phyloP scores from a whole-genome alignment of 1,140 invertebrate genomes.

The Brachionus koreanus region DNA sequence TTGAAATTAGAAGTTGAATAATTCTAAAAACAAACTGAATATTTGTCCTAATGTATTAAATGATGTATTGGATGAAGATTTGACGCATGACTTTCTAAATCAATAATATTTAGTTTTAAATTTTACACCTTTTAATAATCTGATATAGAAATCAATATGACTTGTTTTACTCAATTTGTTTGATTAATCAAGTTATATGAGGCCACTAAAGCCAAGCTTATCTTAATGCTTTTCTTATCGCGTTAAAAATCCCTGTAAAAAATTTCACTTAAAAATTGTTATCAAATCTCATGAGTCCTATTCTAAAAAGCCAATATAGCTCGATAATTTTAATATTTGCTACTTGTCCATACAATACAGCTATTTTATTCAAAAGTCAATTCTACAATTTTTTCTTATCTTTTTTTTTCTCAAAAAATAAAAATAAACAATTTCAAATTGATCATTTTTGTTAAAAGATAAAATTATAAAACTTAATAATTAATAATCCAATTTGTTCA shows the following conservation, averaged over 20 bases:
- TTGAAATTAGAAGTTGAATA: constrained; percentile 16
- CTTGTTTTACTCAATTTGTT: constrained; percentile 37
- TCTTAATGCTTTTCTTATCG: constrained; percentile 21
- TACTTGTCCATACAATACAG: too few species aligned
- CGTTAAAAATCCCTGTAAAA: not conserved
- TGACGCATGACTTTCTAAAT: not conserved
- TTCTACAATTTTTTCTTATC: too few species aligned
- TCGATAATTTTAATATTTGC: too few species aligned
- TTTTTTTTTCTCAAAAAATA: too few species aligned
- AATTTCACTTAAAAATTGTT: constrained; percentile 19
- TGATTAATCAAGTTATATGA: constrained; percentile 13
- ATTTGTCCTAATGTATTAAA: not conserved
- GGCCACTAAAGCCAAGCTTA: not conserved
- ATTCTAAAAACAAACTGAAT: constrained; percentile 15
- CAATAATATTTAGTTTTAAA: not conserved
- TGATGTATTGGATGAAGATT: not conserved
- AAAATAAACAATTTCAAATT: too few species aligned
- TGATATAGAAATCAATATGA: not conserved
- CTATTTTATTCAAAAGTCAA: too few species aligned
- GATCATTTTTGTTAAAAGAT: too few species aligned
- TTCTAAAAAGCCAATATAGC: not conserved
- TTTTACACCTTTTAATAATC: constrained; percentile 32
- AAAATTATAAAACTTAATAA: too few species aligned
- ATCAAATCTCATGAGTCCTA: not conserved
- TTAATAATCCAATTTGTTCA: too few species aligned